Base-by-base conservation (phyloP, 2,113 vertebrate species). In the Reinhardtius hippoglossoides region DNA sequence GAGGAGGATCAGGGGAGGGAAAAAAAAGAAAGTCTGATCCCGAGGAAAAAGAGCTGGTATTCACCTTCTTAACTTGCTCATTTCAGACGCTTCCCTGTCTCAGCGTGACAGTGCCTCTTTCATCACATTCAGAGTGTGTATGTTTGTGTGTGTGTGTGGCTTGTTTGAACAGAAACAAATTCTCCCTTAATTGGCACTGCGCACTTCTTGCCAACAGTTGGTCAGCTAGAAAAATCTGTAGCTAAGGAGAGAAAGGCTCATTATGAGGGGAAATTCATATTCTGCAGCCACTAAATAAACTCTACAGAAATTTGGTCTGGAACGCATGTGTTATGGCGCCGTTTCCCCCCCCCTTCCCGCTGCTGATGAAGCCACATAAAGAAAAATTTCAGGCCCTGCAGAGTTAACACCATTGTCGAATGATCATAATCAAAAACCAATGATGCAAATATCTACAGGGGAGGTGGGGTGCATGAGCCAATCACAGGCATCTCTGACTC, bases 401-500 rank as follows among this genome's bases (percentile, higher is more conserved):
- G 63, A 37, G 0, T 27, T 65, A 57, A 70, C 66, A 18, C 71
- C 54, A 65, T 74, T 46, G 63, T 80, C 44, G 24, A 31, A 66
- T n/a, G 55, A 48, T 69, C 67, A 72, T 50, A 72, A 76, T 79
- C 20, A 59, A 59, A 54, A 82, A 65, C n/a, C 27, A 40, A 40
- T 65, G 62, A 81, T 86, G 82, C 71, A 82, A 74, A 82, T 58
- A 61, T 85, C 76, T 82, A 76, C 46, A 20, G 63, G 76, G 67
- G 60, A 76, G 86, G 55, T 31, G 35, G 60, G 60, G 74, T 0
- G 76, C 63, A 68, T 48, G 78, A 83, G 85, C 92, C 88, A 91
- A 92, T 94, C 87, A 78, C 67, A 75, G 67, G 81, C 86, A 15
- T 71, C 72, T 80, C 79, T 87, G 92, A 95, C 92, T 93, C 93